Conservation (phyloP, 2,113 vertebrate genomes). For the Lophius piscatorius region DNA sequence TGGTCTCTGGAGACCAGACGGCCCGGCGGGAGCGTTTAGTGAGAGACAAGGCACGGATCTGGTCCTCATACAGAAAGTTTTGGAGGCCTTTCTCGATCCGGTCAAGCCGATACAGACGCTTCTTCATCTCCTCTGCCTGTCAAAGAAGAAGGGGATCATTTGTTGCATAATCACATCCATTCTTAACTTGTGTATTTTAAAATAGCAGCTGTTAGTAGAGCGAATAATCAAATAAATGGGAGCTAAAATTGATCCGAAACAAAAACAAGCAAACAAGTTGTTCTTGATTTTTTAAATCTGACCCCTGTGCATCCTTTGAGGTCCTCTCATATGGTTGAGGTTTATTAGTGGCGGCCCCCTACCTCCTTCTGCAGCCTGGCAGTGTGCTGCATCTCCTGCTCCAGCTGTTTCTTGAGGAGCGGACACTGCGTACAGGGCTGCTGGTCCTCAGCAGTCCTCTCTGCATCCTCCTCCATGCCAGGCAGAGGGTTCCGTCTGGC, state of each 20-base stretch:
- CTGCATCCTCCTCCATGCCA: conserved; percentile 64
- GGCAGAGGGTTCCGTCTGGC: conserved; percentile 76
- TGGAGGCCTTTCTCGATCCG: conserved; percentile 82
- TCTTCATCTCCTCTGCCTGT: conserved; percentile 84
- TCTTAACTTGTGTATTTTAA: background rate
- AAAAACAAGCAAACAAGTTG: too few relatives aligned
- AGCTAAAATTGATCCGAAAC: too few relatives aligned
- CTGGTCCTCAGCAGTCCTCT: conserved; percentile 57
- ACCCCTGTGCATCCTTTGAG: too few relatives aligned
- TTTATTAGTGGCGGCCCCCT: background rate
- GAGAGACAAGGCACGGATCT: conserved; percentile 81
- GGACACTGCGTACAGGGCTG: conserved; percentile 76
- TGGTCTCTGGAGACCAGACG: conserved; percentile 82
- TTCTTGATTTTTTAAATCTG: too few relatives aligned
- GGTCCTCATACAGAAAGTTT: conserved; percentile 82
- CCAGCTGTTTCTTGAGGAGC: conserved; percentile 79
- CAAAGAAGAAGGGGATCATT: background rate
- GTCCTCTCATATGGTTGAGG: too few relatives aligned
- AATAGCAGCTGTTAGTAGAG: background rate
- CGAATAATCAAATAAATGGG: background rate
- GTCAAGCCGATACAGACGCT: conserved; percentile 79
- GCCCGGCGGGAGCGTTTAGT: conserved; percentile 81
- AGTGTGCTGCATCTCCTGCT: conserved; percentile 81
- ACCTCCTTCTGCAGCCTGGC: conserved; percentile 80
- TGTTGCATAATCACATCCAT: background rate